Base-by-base conservation (phyloP, 2,888 invertebrate species). In the Stenolophus ochropezus region DNA sequence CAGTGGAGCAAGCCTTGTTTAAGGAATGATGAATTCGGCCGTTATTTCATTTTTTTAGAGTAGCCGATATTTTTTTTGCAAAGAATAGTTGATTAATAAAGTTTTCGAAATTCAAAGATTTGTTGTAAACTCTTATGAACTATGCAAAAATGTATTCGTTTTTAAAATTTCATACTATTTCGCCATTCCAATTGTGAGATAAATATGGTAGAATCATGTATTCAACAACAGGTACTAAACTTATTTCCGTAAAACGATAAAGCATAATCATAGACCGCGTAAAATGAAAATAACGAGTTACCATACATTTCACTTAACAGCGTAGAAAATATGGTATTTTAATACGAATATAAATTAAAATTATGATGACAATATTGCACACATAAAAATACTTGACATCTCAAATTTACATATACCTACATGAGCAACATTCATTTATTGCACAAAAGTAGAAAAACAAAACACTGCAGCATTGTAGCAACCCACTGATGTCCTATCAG, bases 301-400 rank as follows among this genome's bases (percentile, higher is more conserved):
- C 14, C 25, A 53, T 25, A 49, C 74, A 74, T 74, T 53, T 51
- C 25, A 74, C 51, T 74, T 74, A 74, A 53, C 51, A 76, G 56
- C 58, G 76, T 76, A 56, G 56, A 76, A 56, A 53, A 76, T 76
- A 76, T 56, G 42, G 33, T 76, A 58, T 51, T 79, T 79, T 79
- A 79, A 79, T 79, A 79, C 65, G 69, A 51, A 18, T 51, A 79
- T 79, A 79, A 79, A 79, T 79, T 65, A 79, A 71, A 79, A 79
- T 69, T 79, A 79, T 71, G 69, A 53, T 71, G 79, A 79, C 79
- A 79, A 79, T 79, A 79, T 65, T 79, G 69, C 71, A 69, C 69
- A 69, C 69, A 79, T 69, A 69, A 65, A 79, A 79, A 79, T 79
- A 53, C 49, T 58, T 76, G 79, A 79, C 79, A 79, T 79, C 51